Conservation (phyloP, 1,140 invertebrate species). For the Carcinoscorpius rotundicauda region DNA sequence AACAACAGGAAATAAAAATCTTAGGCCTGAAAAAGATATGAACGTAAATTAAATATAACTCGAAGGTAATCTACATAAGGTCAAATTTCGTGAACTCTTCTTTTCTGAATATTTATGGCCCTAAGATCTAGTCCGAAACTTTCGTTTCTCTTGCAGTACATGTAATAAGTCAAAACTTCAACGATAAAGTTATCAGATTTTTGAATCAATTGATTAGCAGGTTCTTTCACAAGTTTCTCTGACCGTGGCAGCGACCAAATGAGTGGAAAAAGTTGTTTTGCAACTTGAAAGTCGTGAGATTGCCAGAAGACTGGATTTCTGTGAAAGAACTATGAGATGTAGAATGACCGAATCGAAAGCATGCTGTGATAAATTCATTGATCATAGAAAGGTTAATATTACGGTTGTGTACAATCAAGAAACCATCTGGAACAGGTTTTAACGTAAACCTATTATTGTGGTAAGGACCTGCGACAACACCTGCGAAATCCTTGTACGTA, state of each 20-base stretch:
- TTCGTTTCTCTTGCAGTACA: conserved; percentile 18
- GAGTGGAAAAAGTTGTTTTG: conserved; percentile 23
- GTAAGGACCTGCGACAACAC: conserved; percentile 36
- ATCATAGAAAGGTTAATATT: conserved; percentile 28
- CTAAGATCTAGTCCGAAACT: conserved; percentile 30
- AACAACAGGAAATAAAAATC: conserved; percentile 10
- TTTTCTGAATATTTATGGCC: conserved; percentile 35
- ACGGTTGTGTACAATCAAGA: conserved; percentile 18
- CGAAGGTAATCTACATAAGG: conserved; percentile 27
- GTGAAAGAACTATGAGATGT: conserved; percentile 34
- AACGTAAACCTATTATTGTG: conserved; percentile 23
- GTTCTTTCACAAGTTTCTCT: conserved; percentile 45
- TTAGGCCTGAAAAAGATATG: conserved; percentile 18
- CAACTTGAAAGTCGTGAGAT: conserved; percentile 17
- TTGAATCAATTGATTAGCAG: conserved; percentile 44
- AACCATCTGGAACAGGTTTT: not conserved
- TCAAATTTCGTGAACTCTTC: conserved; percentile 33
- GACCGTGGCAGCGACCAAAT: conserved; percentile 24
- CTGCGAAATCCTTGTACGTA: conserved; percentile 41
- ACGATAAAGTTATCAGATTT: conserved; percentile 27
- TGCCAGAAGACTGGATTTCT: conserved; percentile 10
- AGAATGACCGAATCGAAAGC: conserved; percentile 21
- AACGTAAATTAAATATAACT: conserved; percentile 20
- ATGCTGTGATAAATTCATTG: conserved; percentile 20
- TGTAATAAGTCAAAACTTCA: conserved; percentile 21